These are phyloP conservation scores for Ivindomyrus marchei DNA, from an alignment of 2,113 vertebrate genomes.

Conservation along the genomic window DNA sequence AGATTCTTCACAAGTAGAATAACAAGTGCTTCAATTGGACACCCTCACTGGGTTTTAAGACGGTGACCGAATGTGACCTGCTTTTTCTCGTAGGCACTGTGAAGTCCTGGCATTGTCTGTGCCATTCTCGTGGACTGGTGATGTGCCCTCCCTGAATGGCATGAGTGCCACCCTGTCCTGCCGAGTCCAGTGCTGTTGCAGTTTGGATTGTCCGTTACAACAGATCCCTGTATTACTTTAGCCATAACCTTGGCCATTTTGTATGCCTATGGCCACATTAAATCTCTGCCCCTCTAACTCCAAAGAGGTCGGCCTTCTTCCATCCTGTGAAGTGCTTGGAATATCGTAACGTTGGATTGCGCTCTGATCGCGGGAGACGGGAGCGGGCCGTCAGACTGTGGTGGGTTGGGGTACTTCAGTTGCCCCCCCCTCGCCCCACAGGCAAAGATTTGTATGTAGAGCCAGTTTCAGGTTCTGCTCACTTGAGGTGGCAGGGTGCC, in stretches of 20 bases:
- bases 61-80: not conserved
- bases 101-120: constrained; percentile 9
- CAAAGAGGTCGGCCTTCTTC: not conserved
- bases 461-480: not conserved
- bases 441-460: not conserved
- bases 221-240: not conserved
- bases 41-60: constrained; percentile 25
- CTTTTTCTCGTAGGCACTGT: constrained; percentile 35
- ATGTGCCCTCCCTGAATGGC: constrained; percentile 25
- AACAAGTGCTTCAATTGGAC: not conserved
- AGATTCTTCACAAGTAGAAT: constrained; percentile 41
- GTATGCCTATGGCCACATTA: not conserved
- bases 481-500: constrained; percentile 19
- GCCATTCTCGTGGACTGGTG: constrained; percentile 19
- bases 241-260: not conserved
- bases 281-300: not conserved
- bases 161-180: constrained; percentile 21
- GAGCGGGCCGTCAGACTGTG: not conserved
- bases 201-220: not conserved
- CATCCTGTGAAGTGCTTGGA: not conserved
- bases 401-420: not conserved
- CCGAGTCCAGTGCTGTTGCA: not conserved
- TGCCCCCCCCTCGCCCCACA: not conserved
- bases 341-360: not conserved
- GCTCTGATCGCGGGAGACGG: not conserved